phyloP scores from a whole-genome alignment of 2,888 invertebrate genomes.

The Tethea ocularis region DNA sequence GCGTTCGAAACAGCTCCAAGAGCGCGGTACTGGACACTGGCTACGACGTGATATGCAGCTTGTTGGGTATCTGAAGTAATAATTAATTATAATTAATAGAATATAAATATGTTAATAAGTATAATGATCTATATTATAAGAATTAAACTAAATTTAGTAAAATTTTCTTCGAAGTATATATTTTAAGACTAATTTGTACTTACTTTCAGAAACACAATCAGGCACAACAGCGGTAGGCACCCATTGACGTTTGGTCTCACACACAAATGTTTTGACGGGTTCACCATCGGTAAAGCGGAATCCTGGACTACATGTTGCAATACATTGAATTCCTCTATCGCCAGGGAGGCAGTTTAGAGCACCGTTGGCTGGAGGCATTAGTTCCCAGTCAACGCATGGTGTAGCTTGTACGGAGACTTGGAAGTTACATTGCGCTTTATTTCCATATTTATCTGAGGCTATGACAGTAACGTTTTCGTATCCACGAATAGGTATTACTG shows the following conservation, averaged over 20 bases:
- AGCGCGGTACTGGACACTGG: constrained; percentile 93
- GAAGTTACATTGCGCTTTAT: constrained; percentile 95
- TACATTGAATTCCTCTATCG: constrained; percentile 92
- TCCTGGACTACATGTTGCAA: constrained; percentile 94
- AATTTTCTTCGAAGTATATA: too few relatives aligned
- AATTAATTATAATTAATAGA: too few relatives aligned
- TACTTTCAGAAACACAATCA: constrained; percentile 96
- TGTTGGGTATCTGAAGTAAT: constrained; percentile 91
- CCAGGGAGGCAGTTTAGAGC: constrained; percentile 93
- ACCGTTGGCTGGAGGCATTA: constrained; percentile 94
- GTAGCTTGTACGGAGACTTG: constrained; percentile 97
- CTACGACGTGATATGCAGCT: constrained; percentile 96
- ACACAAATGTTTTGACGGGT: constrained; percentile 93
- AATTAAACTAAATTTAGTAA: too few relatives aligned
- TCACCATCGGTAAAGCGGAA: constrained; percentile 96
- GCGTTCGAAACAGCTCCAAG: constrained; percentile 94
- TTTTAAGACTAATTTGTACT: constrained; percentile 35
- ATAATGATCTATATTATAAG: too few relatives aligned
- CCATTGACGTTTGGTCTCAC: constrained; percentile 93
- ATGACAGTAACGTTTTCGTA: constrained; percentile 97
- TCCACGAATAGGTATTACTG: constrained; percentile 92
- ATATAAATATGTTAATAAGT: constrained; percentile 14
- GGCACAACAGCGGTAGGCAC: constrained; percentile 95
- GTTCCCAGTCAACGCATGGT: constrained; percentile 97
- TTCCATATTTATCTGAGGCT: constrained; percentile 93